Conservation (phyloP, 2,888 invertebrate genomes). For the Eurytoma adleriae region DNA sequence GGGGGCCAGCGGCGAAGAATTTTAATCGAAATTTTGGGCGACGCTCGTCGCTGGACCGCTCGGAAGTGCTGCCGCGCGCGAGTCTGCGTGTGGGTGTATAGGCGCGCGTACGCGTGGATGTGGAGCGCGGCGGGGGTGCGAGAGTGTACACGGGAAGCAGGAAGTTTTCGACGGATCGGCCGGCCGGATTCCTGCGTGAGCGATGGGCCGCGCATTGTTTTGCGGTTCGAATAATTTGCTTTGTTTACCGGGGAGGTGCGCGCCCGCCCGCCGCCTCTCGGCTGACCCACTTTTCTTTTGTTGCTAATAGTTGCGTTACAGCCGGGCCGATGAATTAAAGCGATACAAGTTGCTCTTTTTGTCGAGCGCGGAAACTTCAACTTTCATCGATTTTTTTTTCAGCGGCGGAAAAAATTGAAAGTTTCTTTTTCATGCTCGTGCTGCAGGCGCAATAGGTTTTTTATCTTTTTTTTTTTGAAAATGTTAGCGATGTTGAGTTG, state of each 20-base stretch:
- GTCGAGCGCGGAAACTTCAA: too few species aligned
- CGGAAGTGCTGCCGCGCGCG: background rate
- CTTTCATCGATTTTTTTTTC: background rate
- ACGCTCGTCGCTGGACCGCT: background rate
- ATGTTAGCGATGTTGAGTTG: background rate
- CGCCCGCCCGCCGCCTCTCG: too few species aligned
- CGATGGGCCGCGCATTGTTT: constrained; percentile 28
- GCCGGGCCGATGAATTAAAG: too few species aligned
- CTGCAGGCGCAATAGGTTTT: background rate
- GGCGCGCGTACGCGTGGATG: background rate
- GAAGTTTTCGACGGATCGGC: too few species aligned
- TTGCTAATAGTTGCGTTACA: too few species aligned
- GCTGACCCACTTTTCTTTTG: too few species aligned
- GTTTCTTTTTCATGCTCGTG: too few species aligned
- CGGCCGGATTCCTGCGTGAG: constrained; percentile 1
- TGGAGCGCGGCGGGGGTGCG: background rate
- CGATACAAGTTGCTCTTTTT: too few species aligned
- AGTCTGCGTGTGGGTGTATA: too few species aligned
- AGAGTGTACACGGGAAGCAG: background rate
- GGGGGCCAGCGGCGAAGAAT: background rate
- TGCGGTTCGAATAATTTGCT: constrained; percentile 36
- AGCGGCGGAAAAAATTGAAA: too few species aligned
- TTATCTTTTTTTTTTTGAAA: background rate
- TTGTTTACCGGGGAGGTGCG: constrained; percentile 21
- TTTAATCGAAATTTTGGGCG: constrained; percentile 27